Base-by-base conservation (phyloP, 2,113 vertebrate species). In the Grus americana region DNA sequence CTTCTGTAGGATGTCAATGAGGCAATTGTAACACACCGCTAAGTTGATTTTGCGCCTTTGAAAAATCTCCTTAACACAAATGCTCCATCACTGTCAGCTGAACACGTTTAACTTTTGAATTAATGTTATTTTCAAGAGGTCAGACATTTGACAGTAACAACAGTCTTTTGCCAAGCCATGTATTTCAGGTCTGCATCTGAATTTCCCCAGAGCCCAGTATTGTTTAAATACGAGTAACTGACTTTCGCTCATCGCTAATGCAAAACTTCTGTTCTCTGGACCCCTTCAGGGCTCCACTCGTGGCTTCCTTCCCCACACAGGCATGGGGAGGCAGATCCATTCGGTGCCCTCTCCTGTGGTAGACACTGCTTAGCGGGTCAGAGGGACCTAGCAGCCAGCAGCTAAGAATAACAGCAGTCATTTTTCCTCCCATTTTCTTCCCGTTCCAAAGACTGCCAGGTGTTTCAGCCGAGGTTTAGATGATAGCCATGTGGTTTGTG, bases 101-200 rank as follows among this genome's bases (percentile, higher is more conserved):
- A 91, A 93, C 54, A 84, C 40, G 3, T 92, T 94, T 94, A 92
- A 91, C 66, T 96, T 94, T 46, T 72, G 91, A 96, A 93, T 96
- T 91, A 95, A 79, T 81, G 79, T 79, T 95, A 86, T 94, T 96
- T 96, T 79, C 85, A 82, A 95, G 89, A 82, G 91, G 89, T 89
- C 89, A 95, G 79, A 42, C 82, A 84, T 55, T 66, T 71, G 94
- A 96, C 79, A 93, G 61, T 84, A 94, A 90, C 67, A 85, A 75
- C 42, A 88, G 54, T 62, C 61, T 86, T 96, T 91, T 94, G 79
- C 91, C 92, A 95, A 90, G 57, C 79, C 32, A 19, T 71, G 88
- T 68, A 80, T 47, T 93, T 92, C 83, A 91, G 73, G 78, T 68
- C 86, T 96, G 55, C 81, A 63, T 80, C 74, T 94, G 88, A 95